These are phyloP conservation scores for Mormyrus lacerda DNA, from an alignment of 2,113 vertebrate species.

Conservation along the genomic window DNA sequence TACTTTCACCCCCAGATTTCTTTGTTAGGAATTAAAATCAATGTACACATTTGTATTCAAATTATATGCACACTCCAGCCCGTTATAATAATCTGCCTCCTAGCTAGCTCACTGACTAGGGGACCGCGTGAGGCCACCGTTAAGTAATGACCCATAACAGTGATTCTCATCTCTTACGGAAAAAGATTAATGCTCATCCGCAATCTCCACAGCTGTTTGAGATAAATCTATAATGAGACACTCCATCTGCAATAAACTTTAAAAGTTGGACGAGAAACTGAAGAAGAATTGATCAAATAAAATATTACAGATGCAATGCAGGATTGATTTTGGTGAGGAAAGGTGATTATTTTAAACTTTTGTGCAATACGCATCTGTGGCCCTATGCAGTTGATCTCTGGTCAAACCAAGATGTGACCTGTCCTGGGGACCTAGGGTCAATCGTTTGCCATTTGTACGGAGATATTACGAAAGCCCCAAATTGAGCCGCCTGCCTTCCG, in stretches of 20 bases:
- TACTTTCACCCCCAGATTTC: background rate
- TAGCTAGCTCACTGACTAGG: background rate
- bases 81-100: background rate
- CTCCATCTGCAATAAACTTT: slow-evolving; percentile 37
- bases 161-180: slow-evolving; percentile 30
- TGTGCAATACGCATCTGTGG: background rate
- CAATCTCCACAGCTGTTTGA: slow-evolving; percentile 43
- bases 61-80: background rate
- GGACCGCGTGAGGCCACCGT: slow-evolving; percentile 21
- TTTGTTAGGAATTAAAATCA: background rate
- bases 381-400: background rate
- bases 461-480: background rate
- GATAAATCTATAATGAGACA: slow-evolving; percentile 37
- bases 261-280: slow-evolving; percentile 19
- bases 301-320: background rate
- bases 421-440: background rate
- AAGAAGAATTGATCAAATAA: slow-evolving; percentile 18
- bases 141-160: slow-evolving; percentile 36
- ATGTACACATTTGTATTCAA: background rate
- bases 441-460: background rate
- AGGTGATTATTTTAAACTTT: background rate
- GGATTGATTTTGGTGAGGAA: background rate
- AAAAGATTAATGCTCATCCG: slow-evolving; percentile 30
- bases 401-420: background rate
- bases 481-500: background rate